Conservation (phyloP, 2,888 invertebrate species). For the Celastrina argiolus region DNA sequence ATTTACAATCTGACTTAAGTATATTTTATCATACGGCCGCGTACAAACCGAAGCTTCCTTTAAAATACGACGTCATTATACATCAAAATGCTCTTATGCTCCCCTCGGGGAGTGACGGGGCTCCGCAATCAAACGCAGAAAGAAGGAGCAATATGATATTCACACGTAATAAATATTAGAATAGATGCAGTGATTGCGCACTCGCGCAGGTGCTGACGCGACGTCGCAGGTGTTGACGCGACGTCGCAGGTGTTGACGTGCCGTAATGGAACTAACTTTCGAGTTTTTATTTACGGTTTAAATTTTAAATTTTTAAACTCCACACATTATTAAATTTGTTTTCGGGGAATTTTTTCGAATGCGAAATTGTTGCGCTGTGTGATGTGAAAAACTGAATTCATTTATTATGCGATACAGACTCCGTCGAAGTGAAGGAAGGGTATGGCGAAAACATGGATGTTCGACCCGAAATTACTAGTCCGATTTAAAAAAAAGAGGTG, state of each 20-base stretch:
- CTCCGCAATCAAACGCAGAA: constrained; percentile 52
- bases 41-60: constrained; percentile 1
- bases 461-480: too few species aligned
- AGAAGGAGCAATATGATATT: constrained; percentile 63
- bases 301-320: constrained; percentile 22
- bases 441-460: too few species aligned
- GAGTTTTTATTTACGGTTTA: constrained; percentile 32
- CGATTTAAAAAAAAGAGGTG: too few species aligned
- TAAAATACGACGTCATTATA: constrained; percentile 25
- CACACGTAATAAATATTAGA: constrained; percentile 76
- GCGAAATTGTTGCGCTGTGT: neutral
- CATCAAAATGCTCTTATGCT: constrained; percentile 36
- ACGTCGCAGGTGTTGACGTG: constrained; percentile 62
- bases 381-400: neutral
- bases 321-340: constrained; percentile 3
- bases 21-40: constrained; percentile 8
- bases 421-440: too few species aligned
- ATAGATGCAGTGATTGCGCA: constrained; percentile 71
- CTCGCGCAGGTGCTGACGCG: too few species aligned
- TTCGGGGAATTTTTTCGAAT: neutral
- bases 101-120: constrained; percentile 43
- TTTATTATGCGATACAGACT: too few species aligned
- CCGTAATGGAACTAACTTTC: constrained; percentile 31
- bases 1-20: constrained; percentile 9
- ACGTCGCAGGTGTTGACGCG: constrained; percentile 60